Evolutionary conservation across 2,797 vertebrate genomes (phyloP).

Genomic region (Valencia hispanica): DNA sequence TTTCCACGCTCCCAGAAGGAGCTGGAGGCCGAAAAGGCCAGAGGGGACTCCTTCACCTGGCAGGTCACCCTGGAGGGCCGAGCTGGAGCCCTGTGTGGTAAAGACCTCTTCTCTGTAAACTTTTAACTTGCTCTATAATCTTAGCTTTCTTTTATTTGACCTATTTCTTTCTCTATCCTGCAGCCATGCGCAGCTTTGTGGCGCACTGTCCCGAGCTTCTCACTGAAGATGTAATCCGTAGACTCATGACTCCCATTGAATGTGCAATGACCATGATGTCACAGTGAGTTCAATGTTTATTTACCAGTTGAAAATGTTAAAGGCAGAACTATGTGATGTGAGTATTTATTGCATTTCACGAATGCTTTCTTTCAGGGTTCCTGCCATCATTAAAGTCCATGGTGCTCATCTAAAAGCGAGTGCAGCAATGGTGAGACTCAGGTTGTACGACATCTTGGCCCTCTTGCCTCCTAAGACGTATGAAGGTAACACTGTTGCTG

Average conservation of each 20-base stretch:
- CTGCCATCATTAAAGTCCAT: constrained; percentile 96
- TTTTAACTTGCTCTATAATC: background rate
- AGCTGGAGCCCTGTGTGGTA: constrained; percentile 97
- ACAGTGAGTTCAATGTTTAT: constrained; percentile 87
- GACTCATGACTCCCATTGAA: constrained; percentile 98
- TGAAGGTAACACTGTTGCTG: constrained; percentile 86
- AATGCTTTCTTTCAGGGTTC: constrained; percentile 81
- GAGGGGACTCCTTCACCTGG: constrained; percentile 98
- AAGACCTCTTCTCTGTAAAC: constrained; percentile 45
- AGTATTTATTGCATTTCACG: background rate
- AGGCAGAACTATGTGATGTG: background rate
- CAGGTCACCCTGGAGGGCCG: constrained; percentile 98
- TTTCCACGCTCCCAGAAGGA: constrained; percentile 98
- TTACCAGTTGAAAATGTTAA: background rate
- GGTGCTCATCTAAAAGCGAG: constrained; percentile 98
- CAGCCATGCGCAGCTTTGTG: constrained; percentile 99
- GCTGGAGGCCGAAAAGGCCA: constrained; percentile 95
- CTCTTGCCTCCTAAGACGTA: constrained; percentile 98
- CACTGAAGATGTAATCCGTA: constrained; percentile 96
- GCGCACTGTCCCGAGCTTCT: constrained; percentile 98
- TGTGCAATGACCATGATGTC: constrained; percentile 99
- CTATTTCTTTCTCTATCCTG: constrained; percentile 27
- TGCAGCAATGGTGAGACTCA: constrained; percentile 98
- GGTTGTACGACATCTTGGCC: constrained; percentile 97
- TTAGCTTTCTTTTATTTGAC: background rate